phyloP scores from a whole-genome alignment of 2,797 vertebrate genomes.

The Cheirogaleus major region DNA sequence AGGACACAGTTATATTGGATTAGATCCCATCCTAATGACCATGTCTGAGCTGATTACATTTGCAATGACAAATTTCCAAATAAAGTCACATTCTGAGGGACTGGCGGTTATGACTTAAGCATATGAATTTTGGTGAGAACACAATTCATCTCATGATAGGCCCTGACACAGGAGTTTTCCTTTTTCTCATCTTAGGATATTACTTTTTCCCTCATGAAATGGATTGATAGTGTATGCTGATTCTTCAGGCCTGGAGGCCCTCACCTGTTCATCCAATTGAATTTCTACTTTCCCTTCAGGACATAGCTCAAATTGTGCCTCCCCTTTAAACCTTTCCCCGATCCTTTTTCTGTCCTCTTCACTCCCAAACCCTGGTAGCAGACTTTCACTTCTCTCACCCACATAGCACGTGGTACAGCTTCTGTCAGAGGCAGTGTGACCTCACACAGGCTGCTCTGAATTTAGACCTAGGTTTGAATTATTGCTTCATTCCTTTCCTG shows the following conservation, averaged over 20 bases:
- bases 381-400: not conserved
- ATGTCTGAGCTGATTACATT: not conserved
- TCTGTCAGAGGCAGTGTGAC: not conserved
- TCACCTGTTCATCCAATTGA: not conserved
- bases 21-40: not conserved
- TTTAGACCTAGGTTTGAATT: not conserved
- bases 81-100: not conserved
- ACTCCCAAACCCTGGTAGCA: not conserved
- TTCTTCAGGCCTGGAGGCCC: not conserved
- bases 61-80: not conserved
- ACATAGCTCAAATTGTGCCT: not conserved
- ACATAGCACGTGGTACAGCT: too few relatives aligned
- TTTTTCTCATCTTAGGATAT: not conserved
- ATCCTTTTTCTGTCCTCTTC: not conserved
- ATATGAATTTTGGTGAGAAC: not conserved
- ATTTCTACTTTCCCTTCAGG: not conserved
- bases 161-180: not conserved
- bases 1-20: not conserved
- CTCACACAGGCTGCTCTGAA: not conserved
- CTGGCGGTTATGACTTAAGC: not conserved
- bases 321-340: not conserved
- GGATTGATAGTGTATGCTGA: not conserved
- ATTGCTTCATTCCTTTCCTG: not conserved
- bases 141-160: not conserved
- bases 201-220: not conserved